Evolutionary conservation across 2,888 invertebrate species (phyloP).

Genomic region (Spicauda simplicius): DNA sequence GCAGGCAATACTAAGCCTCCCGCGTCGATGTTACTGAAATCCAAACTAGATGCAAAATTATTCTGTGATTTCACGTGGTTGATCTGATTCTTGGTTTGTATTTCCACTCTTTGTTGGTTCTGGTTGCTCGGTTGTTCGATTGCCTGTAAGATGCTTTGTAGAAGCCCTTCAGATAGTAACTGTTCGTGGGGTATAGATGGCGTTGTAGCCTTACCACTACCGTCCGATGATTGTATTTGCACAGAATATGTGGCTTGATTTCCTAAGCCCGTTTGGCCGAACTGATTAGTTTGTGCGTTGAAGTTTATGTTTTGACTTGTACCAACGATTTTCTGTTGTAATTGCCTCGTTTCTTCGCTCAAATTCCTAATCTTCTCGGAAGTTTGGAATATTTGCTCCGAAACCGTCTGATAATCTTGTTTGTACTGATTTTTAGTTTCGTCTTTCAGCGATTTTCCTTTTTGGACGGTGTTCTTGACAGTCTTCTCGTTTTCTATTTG

Average conservation of each 20-base stretch:
- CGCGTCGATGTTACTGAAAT: slow-evolving; percentile 49
- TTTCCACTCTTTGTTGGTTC: slow-evolving; percentile 16
- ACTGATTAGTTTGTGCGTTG: slow-evolving; percentile 44
- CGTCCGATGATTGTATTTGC: slow-evolving; percentile 90
- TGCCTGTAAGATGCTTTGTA: slow-evolving; percentile 92
- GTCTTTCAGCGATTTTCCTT: slow-evolving; percentile 65
- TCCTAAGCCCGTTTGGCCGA: slow-evolving; percentile 68
- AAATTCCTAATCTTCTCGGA: slow-evolving; percentile 71
- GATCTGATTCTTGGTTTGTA: slow-evolving; percentile 37
- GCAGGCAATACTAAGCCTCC: slow-evolving; percentile 70
- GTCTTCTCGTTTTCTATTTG: slow-evolving; percentile 57
- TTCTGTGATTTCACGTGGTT: slow-evolving; percentile 19
- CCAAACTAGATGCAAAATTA: slow-evolving; percentile 41
- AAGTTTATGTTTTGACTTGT: slow-evolving; percentile 61
- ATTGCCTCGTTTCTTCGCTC: slow-evolving; percentile 68
- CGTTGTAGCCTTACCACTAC: slow-evolving; percentile 68
- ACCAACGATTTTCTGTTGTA: slow-evolving; percentile 71
- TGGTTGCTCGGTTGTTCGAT: slow-evolving; percentile 88
- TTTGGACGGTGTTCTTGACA: slow-evolving; percentile 52
- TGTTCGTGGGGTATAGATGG: slow-evolving; percentile 88
- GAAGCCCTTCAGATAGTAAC: slow-evolving; percentile 90
- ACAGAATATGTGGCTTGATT: slow-evolving; percentile 88
- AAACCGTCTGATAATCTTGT: slow-evolving; percentile 62
- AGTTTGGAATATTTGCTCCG: slow-evolving; percentile 72
- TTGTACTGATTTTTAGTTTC: slow-evolving; percentile 57